Base-by-base conservation (phyloP, 2,797 vertebrate species). In the Hydrocynus forskahlii region DNA sequence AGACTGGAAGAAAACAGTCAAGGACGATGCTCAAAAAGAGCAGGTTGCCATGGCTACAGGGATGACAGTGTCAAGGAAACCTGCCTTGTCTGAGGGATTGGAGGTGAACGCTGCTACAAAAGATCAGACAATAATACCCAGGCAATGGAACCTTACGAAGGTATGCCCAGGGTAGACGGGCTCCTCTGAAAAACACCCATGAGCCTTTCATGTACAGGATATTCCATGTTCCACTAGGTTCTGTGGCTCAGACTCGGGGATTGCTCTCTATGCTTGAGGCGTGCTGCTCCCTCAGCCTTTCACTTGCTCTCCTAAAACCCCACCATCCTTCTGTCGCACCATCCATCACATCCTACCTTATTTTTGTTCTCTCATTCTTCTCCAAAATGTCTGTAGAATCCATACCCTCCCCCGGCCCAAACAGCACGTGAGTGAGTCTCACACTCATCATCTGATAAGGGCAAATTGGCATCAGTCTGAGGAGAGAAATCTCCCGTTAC, bases 401-500 rank as follows among this genome's bases (percentile, higher is more conserved):
- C 79, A 59, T 81, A 66, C 70, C 23, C 35, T 66, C 70, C 21
- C 48, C 35, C 9, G 3, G 10, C 19, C 54, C 5, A 63, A 71
- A 62, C 1, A 29, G 60, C 64, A 81, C 10, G 16, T 54, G 48
- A 73, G 66, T 21, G 16, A 71, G 73, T 71, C 74, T 38, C 25
- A n/a, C n/a, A 19, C 67, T 90, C 69, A 70, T 85, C 81, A 88
- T 88, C 86, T 88, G 89, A 91, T 88, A 88, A 91, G 86, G n/a
- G 81, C 75, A 80, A 89, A 87, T 83, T 87, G 88, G 87, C 88
- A 84, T 77, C 60, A 79, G 88, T 86, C 88, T 86, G 86, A 85
- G 86, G 84, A 80, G 81, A 88, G 87, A 91, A 91, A 93, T 92
- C 88, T 91, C 87, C 81, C 85, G 83, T 83, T 90, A 89, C 54